Evolutionary conservation across 35 echinoderm and acorn worm genomes (phyloP), one percentile per base, ranked within the genome.

Genomic region (Acanthaster planci): DNA sequence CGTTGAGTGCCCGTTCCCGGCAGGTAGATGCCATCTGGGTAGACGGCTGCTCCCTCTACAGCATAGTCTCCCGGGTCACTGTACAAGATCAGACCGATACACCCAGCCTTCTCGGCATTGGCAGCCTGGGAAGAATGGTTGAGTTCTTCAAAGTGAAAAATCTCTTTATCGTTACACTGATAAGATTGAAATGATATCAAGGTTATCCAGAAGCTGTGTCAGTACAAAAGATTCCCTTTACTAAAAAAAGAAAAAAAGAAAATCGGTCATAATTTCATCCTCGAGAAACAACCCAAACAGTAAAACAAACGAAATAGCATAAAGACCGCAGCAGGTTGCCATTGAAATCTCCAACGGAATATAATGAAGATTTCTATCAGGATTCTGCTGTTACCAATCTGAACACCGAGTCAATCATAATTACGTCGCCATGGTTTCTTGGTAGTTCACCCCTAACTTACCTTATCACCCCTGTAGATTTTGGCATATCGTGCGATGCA

Each of bases 381-480:
- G 23, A 21, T 72, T 72, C 19, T 8, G 36, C 8, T 21, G 23
- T 5, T 5, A 6, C 5, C n/a, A 5, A 8, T 8, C 5, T 5
- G 64, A 29, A 8, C 23, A 72, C 64, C 21, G 31, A 5, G 10
- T 37, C 14, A 3, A 27, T 23, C 35, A 30, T 77, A 5, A 30
- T 17, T 27, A 27, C 31, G n/a, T 47, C 42, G 12, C 42, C 12
- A 4, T 47, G 42, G 4, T 6, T 47, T 47, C 4, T 47, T 47
- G 42, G 42, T 47, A 47, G 12, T 6, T n/a, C n/a, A n/a, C n/a
- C n/a, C 29, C 32, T 15, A 15, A 34, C 81, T 86, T 64, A 97
- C 93, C 89, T 97, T 97, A 52, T 97, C 93, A 56, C 93, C 93
- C 19, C 93, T 55, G 44, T 76, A 97, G 17, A 97, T 85, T 51